phyloP scores from a whole-genome alignment of 2,797 vertebrate genomes.

The Neomorphus geoffroyi region DNA sequence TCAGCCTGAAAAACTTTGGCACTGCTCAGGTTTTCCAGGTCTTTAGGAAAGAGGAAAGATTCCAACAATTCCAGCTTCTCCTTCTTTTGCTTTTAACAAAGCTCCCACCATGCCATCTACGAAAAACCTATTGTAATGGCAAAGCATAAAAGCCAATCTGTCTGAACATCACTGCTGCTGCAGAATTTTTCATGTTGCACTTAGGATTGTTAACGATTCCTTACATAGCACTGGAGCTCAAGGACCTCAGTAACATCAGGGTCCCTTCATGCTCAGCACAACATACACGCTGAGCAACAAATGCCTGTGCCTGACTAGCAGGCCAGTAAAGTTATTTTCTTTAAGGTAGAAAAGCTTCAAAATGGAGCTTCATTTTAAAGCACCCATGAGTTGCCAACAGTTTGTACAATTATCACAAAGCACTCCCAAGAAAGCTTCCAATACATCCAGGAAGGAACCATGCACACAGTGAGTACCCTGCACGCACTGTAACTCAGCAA shows the following conservation, averaged over 20 bases:
- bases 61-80: slow-evolving; percentile 1
- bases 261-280: not conserved
- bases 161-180: not conserved
- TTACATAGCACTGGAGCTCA: not conserved
- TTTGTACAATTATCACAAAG: slow-evolving; percentile 14
- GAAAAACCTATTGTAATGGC: not conserved
- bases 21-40: slow-evolving; percentile 25
- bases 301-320: not conserved
- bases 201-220: not conserved
- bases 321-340: not conserved
- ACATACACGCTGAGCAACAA: not conserved
- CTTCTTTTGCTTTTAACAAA: slow-evolving; percentile 6
- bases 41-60: slow-evolving; percentile 1
- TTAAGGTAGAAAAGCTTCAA: slow-evolving; percentile 21
- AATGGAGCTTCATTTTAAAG: slow-evolving; percentile 13
- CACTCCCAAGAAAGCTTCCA: not conserved
- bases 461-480: not conserved
- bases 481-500: slow-evolving; percentile 26
- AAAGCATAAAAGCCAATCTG: not conserved
- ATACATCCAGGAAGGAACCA: not conserved
- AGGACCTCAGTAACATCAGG: not conserved
- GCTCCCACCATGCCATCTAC: not conserved
- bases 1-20: slow-evolving; percentile 33
- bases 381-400: not conserved
- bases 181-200: not conserved